phyloP scores from a whole-genome alignment of 2,888 invertebrate genomes.

The Ectemnius cavifrons region DNA sequence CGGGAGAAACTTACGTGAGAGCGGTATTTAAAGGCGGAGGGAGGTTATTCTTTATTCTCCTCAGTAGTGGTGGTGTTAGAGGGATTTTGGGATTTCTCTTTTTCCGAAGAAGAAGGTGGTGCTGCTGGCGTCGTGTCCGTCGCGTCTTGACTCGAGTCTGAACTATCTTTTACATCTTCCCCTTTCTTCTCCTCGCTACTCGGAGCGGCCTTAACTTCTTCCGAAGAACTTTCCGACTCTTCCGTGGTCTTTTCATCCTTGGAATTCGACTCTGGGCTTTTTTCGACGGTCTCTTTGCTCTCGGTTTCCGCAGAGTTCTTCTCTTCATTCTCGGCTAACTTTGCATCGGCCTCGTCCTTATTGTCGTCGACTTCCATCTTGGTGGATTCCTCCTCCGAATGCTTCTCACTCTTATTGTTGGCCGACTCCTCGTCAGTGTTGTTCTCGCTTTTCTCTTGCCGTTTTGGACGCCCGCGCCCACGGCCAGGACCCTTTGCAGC shows the following conservation, averaged over 20 bases:
- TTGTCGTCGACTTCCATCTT: conserved; percentile 73
- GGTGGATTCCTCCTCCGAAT: conserved; percentile 68
- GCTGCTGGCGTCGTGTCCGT: conserved; percentile 67
- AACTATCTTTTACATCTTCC: conserved; percentile 71
- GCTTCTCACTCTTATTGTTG: conserved; percentile 73
- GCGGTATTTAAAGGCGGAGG: conserved; percentile 59
- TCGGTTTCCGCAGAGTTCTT: conserved; percentile 65
- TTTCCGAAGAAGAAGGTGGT: conserved; percentile 60
- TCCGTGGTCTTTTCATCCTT: conserved; percentile 71
- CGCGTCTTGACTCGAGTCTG: conserved; percentile 74
- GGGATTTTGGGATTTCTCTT: conserved; percentile 69
- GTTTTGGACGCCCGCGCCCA: conserved; percentile 75
- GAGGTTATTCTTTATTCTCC: conserved; percentile 75
- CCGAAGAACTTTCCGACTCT: conserved; percentile 68
- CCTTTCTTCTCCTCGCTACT: conserved; percentile 68
- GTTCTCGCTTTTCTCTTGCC: conserved; percentile 73
- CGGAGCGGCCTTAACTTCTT: conserved; percentile 59
- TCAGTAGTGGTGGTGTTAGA: conserved; percentile 67
- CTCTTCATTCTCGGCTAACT: conserved; percentile 57
- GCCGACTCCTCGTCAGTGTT: conserved; percentile 71
- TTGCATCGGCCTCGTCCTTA: conserved; percentile 67
- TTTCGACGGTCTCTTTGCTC: conserved; percentile 59
- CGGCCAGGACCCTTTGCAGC: conserved; percentile 74
- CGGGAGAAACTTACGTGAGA: conserved; percentile 58
- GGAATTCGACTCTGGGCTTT: conserved; percentile 68